These are phyloP conservation scores for Dipodomys stephensi DNA, from an alignment of 2,113 vertebrate genomes.

Conservation along the genomic window DNA sequence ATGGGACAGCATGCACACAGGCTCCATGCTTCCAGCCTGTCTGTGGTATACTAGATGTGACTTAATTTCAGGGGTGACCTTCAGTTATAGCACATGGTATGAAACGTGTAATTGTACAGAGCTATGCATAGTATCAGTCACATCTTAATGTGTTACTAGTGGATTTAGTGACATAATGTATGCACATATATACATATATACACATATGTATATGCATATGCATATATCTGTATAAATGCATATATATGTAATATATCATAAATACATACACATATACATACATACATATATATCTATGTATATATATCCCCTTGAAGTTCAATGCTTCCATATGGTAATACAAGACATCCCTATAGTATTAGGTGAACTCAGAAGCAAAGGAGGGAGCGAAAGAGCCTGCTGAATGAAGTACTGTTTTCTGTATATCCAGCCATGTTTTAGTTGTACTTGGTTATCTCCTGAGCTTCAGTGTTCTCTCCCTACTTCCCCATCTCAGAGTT, in stretches of 20 bases:
- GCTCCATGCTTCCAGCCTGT: not conserved
- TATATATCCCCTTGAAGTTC: not conserved
- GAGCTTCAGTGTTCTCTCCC: accelerated
- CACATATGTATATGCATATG: no score
- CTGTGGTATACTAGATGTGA: not conserved
- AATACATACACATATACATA: no score
- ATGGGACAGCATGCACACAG: no score
- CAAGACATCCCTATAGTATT: not conserved
- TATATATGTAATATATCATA: no score
- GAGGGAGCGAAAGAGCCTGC: not conserved
- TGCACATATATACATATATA: no score
- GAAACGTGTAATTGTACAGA: not conserved
- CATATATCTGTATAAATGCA: no score
- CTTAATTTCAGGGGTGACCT: not conserved
- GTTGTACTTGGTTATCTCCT: not conserved
- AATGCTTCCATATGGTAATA: not conserved
- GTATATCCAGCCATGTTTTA: not conserved
- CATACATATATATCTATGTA: no score
- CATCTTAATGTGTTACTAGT: not conserved
- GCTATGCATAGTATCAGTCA: no score
- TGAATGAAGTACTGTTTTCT: not conserved
- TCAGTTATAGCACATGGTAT: not conserved
- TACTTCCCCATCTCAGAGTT: not conserved
- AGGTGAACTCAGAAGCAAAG: not conserved
- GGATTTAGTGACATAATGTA: not conserved